Evolutionary conservation across 1,140 invertebrate genomes (phyloP), one percentile per base, ranked within the genome.

Genomic region (Trichogramma pretiosum): DNA sequence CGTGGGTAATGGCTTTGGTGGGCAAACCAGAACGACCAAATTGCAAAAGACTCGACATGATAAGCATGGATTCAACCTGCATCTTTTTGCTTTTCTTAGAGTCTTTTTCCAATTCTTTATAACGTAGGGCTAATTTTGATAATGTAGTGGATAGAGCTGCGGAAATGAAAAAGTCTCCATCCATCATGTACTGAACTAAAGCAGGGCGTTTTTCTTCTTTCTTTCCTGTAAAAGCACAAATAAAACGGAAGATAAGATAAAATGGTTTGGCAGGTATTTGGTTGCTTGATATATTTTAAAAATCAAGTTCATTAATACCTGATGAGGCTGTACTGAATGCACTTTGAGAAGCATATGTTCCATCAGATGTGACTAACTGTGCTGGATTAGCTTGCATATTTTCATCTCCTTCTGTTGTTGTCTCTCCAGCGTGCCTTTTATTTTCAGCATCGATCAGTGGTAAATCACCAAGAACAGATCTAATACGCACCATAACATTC

Each of bases 281-380:
- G 21, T 26, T 37, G 5, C 35, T 16, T 23, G 48, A 48, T 35
- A 46, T 10, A 22, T 8, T 11, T 22, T 41, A 26, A 28, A n/a
- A n/a, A n/a, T n/a, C n/a, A n/a, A n/a, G n/a, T n/a, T n/a, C n/a
- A n/a, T n/a, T n/a, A n/a, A 22, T 48, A 68, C 67, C 57, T 34
- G 55, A 36, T 26, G 56, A 53, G 14, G 81, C 72, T 50, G 90
- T 75, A 62, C 86, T 95, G 66, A 99, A 96, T 39, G 92, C 93
- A 56, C 92, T 97, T 68, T 99, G 96, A 3, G 93, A 89, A 23
- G 94, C 96, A 68, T 99, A 99, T 4, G 96, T 98, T 34, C 97
- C 97, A 77, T 99, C 96, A 21, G 92, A 93, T 28, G 93, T 96
- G n/a, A 97, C 90, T 24, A 90, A 67, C 52, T 83, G 82, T 2